Evolutionary conservation across 2,797 vertebrate genomes (phyloP).

Genomic region (Phalanger gymnotis): DNA sequence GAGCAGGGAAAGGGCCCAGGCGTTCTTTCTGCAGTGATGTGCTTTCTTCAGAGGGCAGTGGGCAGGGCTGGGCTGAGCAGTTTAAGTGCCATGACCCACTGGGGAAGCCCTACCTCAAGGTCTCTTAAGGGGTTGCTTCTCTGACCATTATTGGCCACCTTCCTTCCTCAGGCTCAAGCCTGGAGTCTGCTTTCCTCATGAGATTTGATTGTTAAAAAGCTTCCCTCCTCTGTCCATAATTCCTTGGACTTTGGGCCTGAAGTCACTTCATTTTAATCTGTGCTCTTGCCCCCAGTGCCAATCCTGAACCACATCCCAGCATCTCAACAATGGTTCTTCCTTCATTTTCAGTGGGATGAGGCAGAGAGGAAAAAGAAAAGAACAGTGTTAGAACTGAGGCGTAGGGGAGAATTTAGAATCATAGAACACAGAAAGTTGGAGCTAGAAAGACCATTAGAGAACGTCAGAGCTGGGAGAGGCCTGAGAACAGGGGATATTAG

Average conservation of each 20-base stretch:
- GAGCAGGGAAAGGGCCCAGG: not conserved
- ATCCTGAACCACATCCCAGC: too few relatives aligned
- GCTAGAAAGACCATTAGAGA: not conserved
- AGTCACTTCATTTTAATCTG: not conserved
- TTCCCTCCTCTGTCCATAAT: too few relatives aligned
- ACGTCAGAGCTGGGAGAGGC: too few relatives aligned
- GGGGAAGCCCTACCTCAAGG: not conserved
- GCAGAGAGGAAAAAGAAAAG: not conserved
- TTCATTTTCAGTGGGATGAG: not conserved
- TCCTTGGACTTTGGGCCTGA: rapidly evolving
- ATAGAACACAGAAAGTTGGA: not conserved
- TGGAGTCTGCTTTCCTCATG: not conserved
- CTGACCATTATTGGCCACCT: not conserved
- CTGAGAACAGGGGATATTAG: too few relatives aligned
- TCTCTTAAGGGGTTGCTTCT: not conserved
- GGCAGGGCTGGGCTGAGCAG: not conserved
- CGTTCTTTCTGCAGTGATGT: not conserved
- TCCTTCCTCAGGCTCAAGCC: not conserved
- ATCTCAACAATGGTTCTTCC: not conserved
- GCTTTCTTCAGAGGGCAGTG: not conserved
- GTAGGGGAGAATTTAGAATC: not conserved
- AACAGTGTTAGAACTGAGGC: not conserved
- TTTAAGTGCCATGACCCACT: not conserved
- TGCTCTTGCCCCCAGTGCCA: not conserved
- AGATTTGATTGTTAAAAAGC: not conserved